Evolutionary conservation across 2,888 invertebrate species (phyloP).

Genomic region (Polia nebulosa): DNA sequence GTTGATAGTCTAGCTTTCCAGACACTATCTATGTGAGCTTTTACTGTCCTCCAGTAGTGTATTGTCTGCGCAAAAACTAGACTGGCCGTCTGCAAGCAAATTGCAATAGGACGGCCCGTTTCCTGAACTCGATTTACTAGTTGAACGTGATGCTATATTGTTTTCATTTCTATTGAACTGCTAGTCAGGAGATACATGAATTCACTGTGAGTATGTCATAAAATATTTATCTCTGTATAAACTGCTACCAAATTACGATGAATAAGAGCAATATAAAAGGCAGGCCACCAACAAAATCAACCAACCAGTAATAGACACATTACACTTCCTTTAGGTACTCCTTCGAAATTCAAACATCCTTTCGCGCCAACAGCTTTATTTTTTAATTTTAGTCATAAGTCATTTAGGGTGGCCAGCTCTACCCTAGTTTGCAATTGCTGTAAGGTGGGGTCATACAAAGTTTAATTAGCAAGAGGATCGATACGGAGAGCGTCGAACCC

Average conservation of each 20-base stretch:
- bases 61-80: constrained; percentile 50
- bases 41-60: constrained; percentile 42
- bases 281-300: neutral
- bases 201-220: neutral
- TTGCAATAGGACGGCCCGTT: constrained; percentile 34
- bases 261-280: neutral
- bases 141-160: constrained; percentile 1
- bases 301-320: constrained; percentile 4
- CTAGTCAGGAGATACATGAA: neutral
- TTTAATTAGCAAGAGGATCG: constrained; percentile 64
- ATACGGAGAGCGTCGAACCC: constrained; percentile 76
- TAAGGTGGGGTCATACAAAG: constrained; percentile 15
- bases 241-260: neutral
- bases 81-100: constrained; percentile 40
- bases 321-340: constrained; percentile 13
- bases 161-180: constrained; percentile 1
- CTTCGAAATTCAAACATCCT: neutral
- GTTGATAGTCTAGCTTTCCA: constrained; percentile 56
- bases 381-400: no score
- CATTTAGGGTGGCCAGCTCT: neutral
- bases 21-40: constrained; percentile 51
- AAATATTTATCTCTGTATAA: constrained; percentile 1
- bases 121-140: constrained; percentile 38
- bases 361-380: neutral
- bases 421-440: constrained; percentile 1